phyloP scores from a whole-genome alignment of 2,888 invertebrate species.

The Magallana nippona region DNA sequence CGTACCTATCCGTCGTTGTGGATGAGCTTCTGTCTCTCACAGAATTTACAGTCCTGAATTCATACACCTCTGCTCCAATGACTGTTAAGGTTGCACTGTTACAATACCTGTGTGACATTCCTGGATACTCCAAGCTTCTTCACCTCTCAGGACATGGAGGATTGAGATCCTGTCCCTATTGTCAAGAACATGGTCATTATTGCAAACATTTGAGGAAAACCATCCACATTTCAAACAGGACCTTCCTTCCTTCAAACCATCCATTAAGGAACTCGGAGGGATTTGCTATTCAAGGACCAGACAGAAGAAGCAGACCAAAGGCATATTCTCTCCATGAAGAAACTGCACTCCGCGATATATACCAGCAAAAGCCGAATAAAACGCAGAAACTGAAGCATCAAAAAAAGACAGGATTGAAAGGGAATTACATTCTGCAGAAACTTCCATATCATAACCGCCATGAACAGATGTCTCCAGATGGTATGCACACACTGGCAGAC shows the following conservation, averaged over 20 bases:
- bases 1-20: conserved; percentile 42
- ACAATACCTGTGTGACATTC: conserved; percentile 36
- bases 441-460: conserved; percentile 32
- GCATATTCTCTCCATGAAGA: not conserved
- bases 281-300: conserved; percentile 3
- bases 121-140: conserved; percentile 34
- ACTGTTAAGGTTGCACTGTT: conserved; percentile 40
- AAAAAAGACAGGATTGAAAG: conserved; percentile 32
- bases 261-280: not conserved
- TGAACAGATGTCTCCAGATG: conserved; percentile 39
- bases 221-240: conserved; percentile 37
- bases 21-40: conserved; percentile 42
- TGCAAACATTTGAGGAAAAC: conserved; percentile 41
- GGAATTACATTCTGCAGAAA: conserved; percentile 14
- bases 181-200: not conserved
- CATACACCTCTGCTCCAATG: conserved; percentile 40
- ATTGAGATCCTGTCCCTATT: conserved; percentile 33
- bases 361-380: conserved; percentile 23
- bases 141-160: conserved; percentile 33
- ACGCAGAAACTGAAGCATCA: not conserved
- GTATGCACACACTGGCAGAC: conserved; percentile 42
- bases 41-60: conserved; percentile 18
- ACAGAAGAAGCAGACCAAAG: conserved; percentile 10
- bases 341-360: not conserved
- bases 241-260: conserved; percentile 1